Evolutionary conservation across 1,140 invertebrate species (phyloP).

Genomic region (Formica exsecta): DNA sequence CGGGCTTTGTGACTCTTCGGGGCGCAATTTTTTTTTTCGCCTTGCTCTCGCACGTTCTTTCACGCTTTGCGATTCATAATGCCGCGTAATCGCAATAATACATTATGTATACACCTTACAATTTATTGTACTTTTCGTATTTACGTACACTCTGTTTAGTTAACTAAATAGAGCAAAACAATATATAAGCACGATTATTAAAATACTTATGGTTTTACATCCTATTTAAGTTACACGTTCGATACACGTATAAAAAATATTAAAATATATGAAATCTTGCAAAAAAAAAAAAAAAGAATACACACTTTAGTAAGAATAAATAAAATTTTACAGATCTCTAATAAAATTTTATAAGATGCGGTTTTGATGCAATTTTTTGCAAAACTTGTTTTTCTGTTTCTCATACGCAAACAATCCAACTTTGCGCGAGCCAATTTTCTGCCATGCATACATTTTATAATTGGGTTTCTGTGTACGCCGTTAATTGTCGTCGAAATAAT

Average conservation of each 20-base stretch:
- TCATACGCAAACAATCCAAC: background rate
- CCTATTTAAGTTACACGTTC: background rate
- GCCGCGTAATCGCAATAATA: background rate
- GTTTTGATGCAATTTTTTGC: conserved; percentile 10
- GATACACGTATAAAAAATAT: background rate
- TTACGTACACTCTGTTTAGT: background rate
- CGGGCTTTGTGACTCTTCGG: background rate
- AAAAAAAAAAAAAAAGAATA: background rate
- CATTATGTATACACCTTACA: background rate
- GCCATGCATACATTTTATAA: conserved; percentile 30
- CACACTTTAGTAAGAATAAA: background rate
- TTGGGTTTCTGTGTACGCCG: conserved; percentile 40
- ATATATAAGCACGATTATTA: background rate
- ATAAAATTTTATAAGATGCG: background rate
- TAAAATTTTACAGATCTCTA: background rate
- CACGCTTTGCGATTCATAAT: background rate
- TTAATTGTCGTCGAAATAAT: conserved; percentile 57
- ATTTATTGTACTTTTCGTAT: conserved; percentile 10
- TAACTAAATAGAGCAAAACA: background rate
- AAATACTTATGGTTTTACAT: background rate
- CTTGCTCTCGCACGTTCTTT: background rate
- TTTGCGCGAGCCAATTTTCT: background rate
- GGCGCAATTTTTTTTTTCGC: background rate
- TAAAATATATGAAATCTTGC: background rate
- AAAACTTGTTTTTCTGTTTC: background rate